Conservation (phyloP, 2,797 vertebrate species). For the Tolypeutes matacus region DNA sequence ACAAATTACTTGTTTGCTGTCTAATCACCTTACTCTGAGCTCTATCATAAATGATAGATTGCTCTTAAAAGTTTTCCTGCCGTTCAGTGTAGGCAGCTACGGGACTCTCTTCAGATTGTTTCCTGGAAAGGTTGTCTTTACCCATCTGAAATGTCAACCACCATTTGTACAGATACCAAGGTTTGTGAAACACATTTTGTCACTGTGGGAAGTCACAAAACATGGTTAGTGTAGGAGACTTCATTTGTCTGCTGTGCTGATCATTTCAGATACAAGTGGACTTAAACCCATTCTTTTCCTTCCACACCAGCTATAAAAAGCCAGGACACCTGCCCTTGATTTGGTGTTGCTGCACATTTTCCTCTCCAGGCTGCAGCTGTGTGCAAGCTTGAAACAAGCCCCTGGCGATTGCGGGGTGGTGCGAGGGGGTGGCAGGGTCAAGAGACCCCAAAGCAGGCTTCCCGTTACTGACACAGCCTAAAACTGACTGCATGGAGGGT, state of each 20-base stretch:
- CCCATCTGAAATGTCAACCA: not conserved
- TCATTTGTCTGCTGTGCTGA: not conserved
- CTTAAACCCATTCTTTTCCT: not conserved
- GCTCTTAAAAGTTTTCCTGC: not conserved
- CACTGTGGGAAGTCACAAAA: not conserved
- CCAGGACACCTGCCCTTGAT: not conserved
- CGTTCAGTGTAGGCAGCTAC: not conserved
- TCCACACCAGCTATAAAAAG: not conserved
- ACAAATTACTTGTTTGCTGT: not conserved
- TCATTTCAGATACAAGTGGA: not conserved
- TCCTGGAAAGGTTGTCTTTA: not conserved
- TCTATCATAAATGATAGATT: not conserved
- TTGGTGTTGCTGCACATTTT: not conserved
- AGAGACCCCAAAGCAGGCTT: not conserved
- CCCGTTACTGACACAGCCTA: not conserved
- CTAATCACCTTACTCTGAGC: not conserved
- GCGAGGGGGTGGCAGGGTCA: not conserved
- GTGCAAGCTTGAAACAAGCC: not conserved
- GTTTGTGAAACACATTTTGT: not conserved
- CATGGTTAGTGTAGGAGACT: not conserved
- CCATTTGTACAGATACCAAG: not conserved
- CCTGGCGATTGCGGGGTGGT: not conserved
- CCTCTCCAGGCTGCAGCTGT: not conserved
- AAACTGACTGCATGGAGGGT: not conserved
- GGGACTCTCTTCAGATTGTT: not conserved